Base-by-base conservation (phyloP, 2,888 invertebrate species). In the Chouioia cunea region DNA sequence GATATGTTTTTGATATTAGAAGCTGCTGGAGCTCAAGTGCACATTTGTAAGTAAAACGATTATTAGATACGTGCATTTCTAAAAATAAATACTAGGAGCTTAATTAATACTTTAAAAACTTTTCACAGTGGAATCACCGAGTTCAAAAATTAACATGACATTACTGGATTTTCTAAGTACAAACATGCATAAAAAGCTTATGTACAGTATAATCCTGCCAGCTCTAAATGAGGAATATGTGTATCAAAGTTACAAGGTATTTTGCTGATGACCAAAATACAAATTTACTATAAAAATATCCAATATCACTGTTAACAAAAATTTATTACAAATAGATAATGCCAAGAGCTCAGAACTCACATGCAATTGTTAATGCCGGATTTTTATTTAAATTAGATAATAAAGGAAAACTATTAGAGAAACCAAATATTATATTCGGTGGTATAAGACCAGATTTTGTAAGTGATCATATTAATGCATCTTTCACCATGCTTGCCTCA, bases 301-400 rank as follows among this genome's bases (percentile, higher is more conserved):
- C 44, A 8, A 44, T 27, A 44, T 58, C 14, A 8, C 14, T n/a
- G 10, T 58, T 10, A 43, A 43, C n/a, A 18, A 15, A 36, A 36
- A 36, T 23, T 8, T 46, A 66, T 71, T 46, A 36, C 6, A 36
- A 6, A 36, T 59, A 92, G 93, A 91, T 93, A 59, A 92, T 92
- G 90, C 91, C 92, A 0, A 87, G 93, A 72, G 90, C 92, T 0
- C 93, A 93, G 86, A 93, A 93, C 78, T 91, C 93, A 0, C 93
- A 93, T 78, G 93, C 93, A 0, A 90, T 91, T 70, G 91, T 94
- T 0, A 93, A 93, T 79, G 92, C 93, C 14, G 93, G 90, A 1
- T 93, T 94, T 77, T 84, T 91, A 2, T 87, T 93, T 62, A 88
- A 90, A 81, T 82, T 92, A 47, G 82, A 88, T 59, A 75, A 87